phyloP scores from a whole-genome alignment of 2,888 invertebrate species.

The Drosophila picticornis region DNA sequence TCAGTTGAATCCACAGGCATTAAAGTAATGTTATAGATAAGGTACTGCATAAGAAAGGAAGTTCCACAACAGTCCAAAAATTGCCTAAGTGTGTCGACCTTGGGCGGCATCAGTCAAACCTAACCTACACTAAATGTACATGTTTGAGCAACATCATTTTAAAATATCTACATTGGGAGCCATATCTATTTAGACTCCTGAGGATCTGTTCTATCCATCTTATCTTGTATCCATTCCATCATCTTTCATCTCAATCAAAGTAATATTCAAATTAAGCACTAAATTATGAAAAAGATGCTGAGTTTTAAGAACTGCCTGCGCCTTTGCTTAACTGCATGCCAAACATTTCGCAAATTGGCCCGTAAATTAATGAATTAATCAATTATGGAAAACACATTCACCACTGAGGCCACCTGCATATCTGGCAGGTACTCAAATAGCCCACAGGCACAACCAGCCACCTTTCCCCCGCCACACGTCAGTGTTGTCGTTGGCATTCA shows the following conservation, averaged over 20 bases:
- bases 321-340: constrained; percentile 37
- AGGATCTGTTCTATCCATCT: neutral
- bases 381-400: constrained; percentile 70
- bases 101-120: no score
- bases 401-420: constrained; percentile 35
- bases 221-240: neutral
- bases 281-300: neutral
- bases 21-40: accelerated
- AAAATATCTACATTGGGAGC: neutral
- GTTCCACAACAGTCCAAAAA: no score
- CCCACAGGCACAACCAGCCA: neutral
- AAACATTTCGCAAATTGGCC: constrained; percentile 44
- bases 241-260: neutral
- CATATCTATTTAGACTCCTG: neutral
- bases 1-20: neutral
- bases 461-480: neutral
- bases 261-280: neutral
- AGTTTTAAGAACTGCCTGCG: neutral
- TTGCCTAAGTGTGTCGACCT: no score
- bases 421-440: neutral
- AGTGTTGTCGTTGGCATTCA: neutral
- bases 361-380: constrained; percentile 70
- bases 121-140: accelerated
- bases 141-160: neutral
- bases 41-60: accelerated